These are phyloP conservation scores for Drosophila paramelanica DNA, from an alignment of 2,888 invertebrate species.

Conservation along the genomic window DNA sequence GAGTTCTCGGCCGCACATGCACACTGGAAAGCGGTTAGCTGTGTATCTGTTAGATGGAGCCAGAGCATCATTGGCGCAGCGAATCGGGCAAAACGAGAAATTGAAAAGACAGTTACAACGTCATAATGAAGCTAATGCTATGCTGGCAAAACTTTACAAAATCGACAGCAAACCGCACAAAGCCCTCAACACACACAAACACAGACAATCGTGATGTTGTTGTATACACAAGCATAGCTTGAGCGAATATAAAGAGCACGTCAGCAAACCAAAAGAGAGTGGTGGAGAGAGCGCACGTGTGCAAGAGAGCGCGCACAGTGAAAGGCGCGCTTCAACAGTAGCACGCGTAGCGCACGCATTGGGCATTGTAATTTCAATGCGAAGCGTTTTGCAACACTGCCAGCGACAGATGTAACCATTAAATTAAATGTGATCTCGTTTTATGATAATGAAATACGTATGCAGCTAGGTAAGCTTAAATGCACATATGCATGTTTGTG, in stretches of 20 bases:
- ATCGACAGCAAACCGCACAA: conserved; percentile 70
- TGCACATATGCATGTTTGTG: neutral
- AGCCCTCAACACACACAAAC: conserved; percentile 39
- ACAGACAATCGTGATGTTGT: conserved; percentile 37
- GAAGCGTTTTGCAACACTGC: conserved; percentile 64
- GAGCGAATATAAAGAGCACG: conserved; percentile 41
- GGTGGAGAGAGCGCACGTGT: conserved; percentile 1
- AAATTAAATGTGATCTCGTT: conserved; percentile 64
- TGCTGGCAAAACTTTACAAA: conserved; percentile 63
- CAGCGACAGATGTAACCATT: conserved; percentile 51
- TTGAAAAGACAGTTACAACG: conserved; percentile 79
- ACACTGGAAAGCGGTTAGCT: conserved; percentile 43
- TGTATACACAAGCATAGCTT: conserved; percentile 41
- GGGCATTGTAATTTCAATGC: conserved; percentile 48
- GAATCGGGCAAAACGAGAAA: conserved; percentile 80
- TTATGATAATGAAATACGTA: conserved; percentile 60
- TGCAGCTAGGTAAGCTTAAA: neutral
- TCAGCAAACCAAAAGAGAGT: conserved; percentile 16
- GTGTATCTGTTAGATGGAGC: conserved; percentile 42
- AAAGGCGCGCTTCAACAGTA: conserved; percentile 62
- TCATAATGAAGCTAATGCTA: conserved; percentile 71
- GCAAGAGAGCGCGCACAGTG: conserved; percentile 18
- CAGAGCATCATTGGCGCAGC: conserved; percentile 66
- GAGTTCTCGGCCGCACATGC: conserved; percentile 19
- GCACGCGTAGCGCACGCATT: conserved; percentile 55